Evolutionary conservation across 2,888 invertebrate species (phyloP), one percentile per base, ranked within the genome.

Genomic region (Boloria selene): DNA sequence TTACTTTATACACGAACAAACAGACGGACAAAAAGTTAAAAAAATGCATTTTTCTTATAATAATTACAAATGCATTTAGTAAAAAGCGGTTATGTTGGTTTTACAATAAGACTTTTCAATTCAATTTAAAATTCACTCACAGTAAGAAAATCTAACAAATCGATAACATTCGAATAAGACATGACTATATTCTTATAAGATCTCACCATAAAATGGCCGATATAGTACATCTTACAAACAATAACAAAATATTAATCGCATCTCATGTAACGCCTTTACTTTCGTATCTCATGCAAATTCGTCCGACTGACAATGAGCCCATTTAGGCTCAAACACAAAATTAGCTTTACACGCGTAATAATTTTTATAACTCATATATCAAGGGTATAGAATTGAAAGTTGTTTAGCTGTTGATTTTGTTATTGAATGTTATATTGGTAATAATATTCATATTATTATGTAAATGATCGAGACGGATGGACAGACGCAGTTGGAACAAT

Each of bases 281-380:
- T 89, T 90, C 89, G 80, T 87, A 87, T 85, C 83, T 85, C 84
- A 91, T 91, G 90, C 90, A 87, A 90, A 91, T 91, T 86, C 78
- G 80, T 82, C 82, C 77, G 74, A 79, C 86, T 87, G 85, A 89
- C 90, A 91, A 91, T 90, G 88, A 87, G 83, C 84, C 81, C 84
- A 85, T 87, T 88, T 86, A 82, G 83, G 81, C 75, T 74, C 75
- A 73, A 64, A 72, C 54, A 74, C 79, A 73, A 78, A 74, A 22
- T 68, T 72, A 67, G 67, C 54, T 67, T 73, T 60, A 38, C 64
- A 18, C n/a, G 13, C n/a, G 45, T 44, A 47, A 22, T 13, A 13
- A 10, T 58, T 18, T n/a, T 3, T 17, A 13, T 14, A 6, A 16
- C 54, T 26, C 64, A 64, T 80, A 79, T 70, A 3, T 0, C 0